phyloP scores from a whole-genome alignment of 2,113 vertebrate genomes.

The Craseonycteris thonglongyai region DNA sequence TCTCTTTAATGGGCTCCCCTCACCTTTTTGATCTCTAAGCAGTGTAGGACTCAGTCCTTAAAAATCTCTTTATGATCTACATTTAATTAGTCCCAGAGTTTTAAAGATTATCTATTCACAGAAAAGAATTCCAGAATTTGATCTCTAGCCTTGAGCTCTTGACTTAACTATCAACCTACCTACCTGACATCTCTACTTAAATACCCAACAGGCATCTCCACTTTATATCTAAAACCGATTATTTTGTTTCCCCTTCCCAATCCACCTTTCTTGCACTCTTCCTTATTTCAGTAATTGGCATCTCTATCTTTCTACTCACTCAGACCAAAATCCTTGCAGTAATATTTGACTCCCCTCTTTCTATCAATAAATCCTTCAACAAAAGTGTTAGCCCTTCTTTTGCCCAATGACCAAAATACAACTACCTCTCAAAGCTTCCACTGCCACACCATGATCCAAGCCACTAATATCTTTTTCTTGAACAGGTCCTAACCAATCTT shows the following conservation, averaged over 20 bases:
- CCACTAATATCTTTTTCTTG: not conserved
- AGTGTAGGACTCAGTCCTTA: not conserved
- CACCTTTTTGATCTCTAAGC: not conserved
- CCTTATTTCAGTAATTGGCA: not conserved
- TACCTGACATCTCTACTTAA: not conserved
- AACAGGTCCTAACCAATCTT: not conserved
- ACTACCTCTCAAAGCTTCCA: not conserved
- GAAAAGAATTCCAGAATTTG: not conserved
- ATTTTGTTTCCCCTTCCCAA: not conserved
- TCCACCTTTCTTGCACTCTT: not conserved
- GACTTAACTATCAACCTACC: not conserved
- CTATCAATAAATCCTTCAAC: not conserved
- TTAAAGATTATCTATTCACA: not conserved
- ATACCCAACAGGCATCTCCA: not conserved
- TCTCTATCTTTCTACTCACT: not conserved
- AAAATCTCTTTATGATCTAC: conserved; percentile 5
- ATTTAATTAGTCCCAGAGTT: not conserved
- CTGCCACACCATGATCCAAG: not conserved
- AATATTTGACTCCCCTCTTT: not conserved
- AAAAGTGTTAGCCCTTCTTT: not conserved
- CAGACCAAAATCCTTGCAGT: not conserved
- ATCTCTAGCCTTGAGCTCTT: not conserved
- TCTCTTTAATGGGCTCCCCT: not conserved
- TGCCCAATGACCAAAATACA: not conserved
- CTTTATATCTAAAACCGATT: not conserved